Evolutionary conservation across 2,888 invertebrate genomes (phyloP).

Genomic region (Cataglyphis livida): DNA sequence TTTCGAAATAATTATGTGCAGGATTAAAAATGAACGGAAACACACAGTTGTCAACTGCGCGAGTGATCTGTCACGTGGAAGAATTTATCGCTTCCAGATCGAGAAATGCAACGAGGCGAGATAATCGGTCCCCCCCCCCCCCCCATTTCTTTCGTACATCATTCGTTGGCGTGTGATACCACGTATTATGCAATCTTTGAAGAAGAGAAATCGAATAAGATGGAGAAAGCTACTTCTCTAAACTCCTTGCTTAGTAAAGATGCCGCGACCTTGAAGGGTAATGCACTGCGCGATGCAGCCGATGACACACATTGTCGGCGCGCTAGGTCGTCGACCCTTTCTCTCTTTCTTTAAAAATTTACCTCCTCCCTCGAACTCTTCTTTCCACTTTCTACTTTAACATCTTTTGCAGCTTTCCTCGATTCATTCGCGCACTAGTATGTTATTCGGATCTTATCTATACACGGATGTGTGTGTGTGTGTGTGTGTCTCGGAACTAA

Average conservation of each 20-base stretch:
- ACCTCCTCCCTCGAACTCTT: constrained; percentile 13
- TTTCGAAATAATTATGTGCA: not conserved
- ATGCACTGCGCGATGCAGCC: constrained; percentile 53
- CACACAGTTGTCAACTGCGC: not conserved
- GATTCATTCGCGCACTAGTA: not conserved
- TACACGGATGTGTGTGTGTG: not conserved
- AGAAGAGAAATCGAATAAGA: constrained; percentile 44
- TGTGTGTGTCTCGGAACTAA: not conserved
- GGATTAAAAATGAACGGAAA: not conserved
- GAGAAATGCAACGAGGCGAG: not conserved
- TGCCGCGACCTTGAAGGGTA: constrained; percentile 64
- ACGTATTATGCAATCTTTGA: constrained; percentile 37
- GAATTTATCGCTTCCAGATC: constrained; percentile 11
- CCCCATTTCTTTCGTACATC: not conserved
- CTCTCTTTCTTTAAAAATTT: not conserved
- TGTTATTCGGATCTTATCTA: not conserved
- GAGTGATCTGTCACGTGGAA: not conserved
- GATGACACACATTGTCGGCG: constrained; percentile 63
- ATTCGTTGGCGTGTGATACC: not conserved
- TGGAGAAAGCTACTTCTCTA: constrained; percentile 62
- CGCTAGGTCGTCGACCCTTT: constrained; percentile 66
- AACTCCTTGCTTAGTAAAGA: constrained; percentile 37
- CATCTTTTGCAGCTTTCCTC: constrained; percentile 6
- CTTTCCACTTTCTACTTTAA: constrained; percentile 62
- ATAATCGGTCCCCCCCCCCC: not conserved